Evolutionary conservation across 1,140 invertebrate genomes (phyloP), one percentile per base, ranked within the genome.

Genomic region (Dendroctonus ponderosae): DNA sequence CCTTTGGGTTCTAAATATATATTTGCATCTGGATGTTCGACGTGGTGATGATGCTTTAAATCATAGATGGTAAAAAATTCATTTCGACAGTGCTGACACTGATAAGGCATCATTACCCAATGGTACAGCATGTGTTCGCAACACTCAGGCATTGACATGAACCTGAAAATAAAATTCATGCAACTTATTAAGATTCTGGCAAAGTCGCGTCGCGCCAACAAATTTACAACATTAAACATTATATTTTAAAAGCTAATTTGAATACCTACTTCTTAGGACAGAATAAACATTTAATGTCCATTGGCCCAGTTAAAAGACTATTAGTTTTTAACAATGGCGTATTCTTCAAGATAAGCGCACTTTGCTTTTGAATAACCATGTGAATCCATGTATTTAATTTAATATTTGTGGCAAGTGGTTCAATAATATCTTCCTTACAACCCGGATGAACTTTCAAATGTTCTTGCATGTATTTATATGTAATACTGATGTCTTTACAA

Each of bases 351-450:
- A 68, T 68, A 3, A 15, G 11, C 6, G 51, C 15, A 26, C 67
- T 64, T 62, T 73, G 72, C 7, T 66, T 49, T 11, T 57, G 58
- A 15, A 73, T 70, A 5, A 73, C 50, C 59, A 71, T 70, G 50
- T 73, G 72, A 5, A 73, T 51, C 72, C 72, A 73, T 9, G 62
- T 62, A 49, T 71, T 68, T n/a, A 73, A 43, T 42, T 65, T 70
- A 0, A 51, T n/a, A 39, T 73, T 67, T 4, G 58, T 7, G 4
- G 66, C 66, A 7, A 70, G 38, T 2, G 43, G 11, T 46, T 68
- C 66, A 52, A 69, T 63, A 8, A 67, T 68, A 6, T 65, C 46
- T 11, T 70, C 64, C 7, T 6, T 69, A 6, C 50, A n/a, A 49
- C 54, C 53, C 5, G 43, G 40, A 41, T 71, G 50, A 41, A 61